Evolutionary conservation across 2,888 invertebrate genomes (phyloP), one percentile per base, ranked within the genome.

Genomic region (Holacanthella duospinosa): DNA sequence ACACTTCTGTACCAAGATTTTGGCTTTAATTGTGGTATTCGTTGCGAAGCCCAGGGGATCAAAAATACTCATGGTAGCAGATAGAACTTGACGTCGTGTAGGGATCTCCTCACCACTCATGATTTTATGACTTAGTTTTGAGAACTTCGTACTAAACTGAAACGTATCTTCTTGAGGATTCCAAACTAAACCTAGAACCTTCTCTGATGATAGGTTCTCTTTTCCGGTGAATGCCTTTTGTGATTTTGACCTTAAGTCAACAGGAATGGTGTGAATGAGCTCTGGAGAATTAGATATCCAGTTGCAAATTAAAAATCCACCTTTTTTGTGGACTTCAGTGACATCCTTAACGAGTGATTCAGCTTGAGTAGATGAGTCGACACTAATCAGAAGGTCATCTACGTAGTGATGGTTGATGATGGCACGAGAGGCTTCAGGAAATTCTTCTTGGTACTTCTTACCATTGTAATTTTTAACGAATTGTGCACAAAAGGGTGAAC

Each of bases 31-130:
- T 1, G 65, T 63, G 19, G 69, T 63, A 9, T 73, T 72, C 6
- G 65, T 59, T 2, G 74, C 24, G 48, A 75, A 66, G 55, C 75
- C 75, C 16, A 74, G 57, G 0, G 76, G 75, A 61, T 76, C 75
- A 63, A 71, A 75, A 2, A 74, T 19, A 1, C 63, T 64, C 58
- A 74, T 75, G 2, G 74, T 60, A 4, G 63, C 25, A n/a, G 61
- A 64, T 4, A 73, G 55, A 27, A 73, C 48, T 25, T 65, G 63
- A 26, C 73, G 43, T 59, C 75, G 75, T 1, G 74, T 75, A 1
- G 68, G 65, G 1, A 21, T 21, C 21, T 26, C 24, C 12, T 43
- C 24, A n/a, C 60, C 63, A 26, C 27, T 29, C 9, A 28, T 16
- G 1, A 43, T 26, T 16, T n/a, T 36, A 1, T 12, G 21, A 24